phyloP scores from a whole-genome alignment of 2,113 vertebrate genomes.

The Orthonyx spaldingii region DNA sequence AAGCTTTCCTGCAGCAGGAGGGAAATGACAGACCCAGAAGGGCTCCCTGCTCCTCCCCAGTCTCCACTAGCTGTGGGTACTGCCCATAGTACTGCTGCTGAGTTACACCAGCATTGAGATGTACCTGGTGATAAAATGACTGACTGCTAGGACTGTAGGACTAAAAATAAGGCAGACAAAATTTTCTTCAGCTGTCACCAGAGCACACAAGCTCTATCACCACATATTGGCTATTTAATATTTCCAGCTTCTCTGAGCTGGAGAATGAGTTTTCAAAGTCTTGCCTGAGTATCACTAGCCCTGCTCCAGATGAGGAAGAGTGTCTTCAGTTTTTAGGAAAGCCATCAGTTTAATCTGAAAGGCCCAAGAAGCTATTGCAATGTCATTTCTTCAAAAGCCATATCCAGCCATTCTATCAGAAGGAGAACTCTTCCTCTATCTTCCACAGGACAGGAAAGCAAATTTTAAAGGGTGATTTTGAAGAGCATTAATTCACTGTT shows the following conservation, averaged over 20 bases:
- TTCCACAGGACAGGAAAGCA: background rate
- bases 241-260: background rate
- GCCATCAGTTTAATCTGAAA: background rate
- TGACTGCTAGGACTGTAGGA: background rate
- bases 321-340: background rate
- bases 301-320: background rate
- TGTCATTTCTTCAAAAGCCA: background rate
- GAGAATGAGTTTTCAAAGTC: background rate
- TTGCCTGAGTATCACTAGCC: fast-evolving
- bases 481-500: background rate
- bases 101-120: background rate
- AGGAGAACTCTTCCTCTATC: background rate
- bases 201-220: background rate
- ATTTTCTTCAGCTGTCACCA: background rate
- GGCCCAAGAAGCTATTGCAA: background rate
- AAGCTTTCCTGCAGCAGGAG: background rate
- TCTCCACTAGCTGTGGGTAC: background rate
- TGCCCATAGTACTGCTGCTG: background rate
- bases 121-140: background rate
- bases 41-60: background rate
- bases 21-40: background rate
- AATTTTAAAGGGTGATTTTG: background rate
- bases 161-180: background rate
- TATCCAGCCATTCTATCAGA: background rate
- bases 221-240: background rate